Evolutionary conservation across 64 coral and sea anemone species (phyloP).

Genomic region (Catalaphyllia jardinei): DNA sequence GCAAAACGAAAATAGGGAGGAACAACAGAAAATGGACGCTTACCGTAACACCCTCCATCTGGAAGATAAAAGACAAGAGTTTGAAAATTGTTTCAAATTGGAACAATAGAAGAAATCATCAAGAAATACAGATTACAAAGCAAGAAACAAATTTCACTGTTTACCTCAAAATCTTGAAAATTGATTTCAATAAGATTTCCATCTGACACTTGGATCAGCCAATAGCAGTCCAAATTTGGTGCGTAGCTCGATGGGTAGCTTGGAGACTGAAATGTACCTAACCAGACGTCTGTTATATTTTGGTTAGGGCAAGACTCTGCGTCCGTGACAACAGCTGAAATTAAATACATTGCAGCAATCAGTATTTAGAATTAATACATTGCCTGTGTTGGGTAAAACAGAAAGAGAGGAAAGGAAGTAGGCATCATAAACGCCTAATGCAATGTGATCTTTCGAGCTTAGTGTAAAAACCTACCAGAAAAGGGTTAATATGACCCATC

Average conservation of each 20-base stretch:
- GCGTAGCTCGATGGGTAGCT: not conserved
- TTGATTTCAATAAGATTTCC: slow-evolving; percentile 29
- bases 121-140: not conserved
- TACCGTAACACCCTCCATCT: not conserved
- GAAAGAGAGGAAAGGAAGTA: too few relatives aligned
- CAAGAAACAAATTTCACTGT: not conserved
- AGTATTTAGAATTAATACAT: too few relatives aligned
- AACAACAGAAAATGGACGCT: not conserved
- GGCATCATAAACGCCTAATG: too few relatives aligned
- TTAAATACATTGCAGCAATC: too few relatives aligned
- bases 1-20: too few relatives aligned
- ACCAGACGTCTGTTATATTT: not conserved
- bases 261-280: not conserved
- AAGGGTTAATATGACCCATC: too few relatives aligned
- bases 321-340: not conserved
- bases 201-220: slow-evolving; percentile 29
- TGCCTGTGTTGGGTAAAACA: too few relatives aligned
- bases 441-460: too few relatives aligned
- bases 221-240: slow-evolving; percentile 51
- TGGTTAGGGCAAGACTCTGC: not conserved
- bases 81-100: not conserved
- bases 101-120: too few relatives aligned
- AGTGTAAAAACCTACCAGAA: too few relatives aligned
- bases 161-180: slow-evolving; percentile 30
- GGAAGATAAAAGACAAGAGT: not conserved